Conservation (phyloP, 2,113 vertebrate species). For the Alosa alosa region DNA sequence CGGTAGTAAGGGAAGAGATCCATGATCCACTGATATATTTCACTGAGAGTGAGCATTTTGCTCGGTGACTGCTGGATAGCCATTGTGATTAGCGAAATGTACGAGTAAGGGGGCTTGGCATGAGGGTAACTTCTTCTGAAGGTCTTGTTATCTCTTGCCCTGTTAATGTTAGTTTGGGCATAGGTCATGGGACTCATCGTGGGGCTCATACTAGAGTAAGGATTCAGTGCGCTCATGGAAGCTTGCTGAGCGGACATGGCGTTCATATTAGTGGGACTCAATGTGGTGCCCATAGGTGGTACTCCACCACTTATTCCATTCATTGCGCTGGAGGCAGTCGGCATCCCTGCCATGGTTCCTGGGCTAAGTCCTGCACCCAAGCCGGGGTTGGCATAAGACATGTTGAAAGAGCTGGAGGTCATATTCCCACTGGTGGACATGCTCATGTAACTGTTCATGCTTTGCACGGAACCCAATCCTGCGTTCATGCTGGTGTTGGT, state of each 20-base stretch:
- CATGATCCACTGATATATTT: constrained; percentile 99
- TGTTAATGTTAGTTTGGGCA: constrained; percentile 78
- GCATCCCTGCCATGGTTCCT: constrained; percentile 77
- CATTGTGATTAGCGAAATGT: constrained; percentile 99
- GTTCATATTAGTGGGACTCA: constrained; percentile 84
- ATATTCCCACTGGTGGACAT: constrained; percentile 85
- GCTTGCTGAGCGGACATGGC: constrained; percentile 84
- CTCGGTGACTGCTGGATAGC: constrained; percentile 95
- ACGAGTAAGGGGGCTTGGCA: constrained; percentile 96
- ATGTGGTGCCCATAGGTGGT: constrained; percentile 81
- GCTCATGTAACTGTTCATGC: constrained; percentile 93
- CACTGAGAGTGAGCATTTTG: constrained; percentile 96
- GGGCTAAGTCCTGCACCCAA: constrained; percentile 83
- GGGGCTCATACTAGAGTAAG: constrained; percentile 87
- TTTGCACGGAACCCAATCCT: constrained; percentile 85
- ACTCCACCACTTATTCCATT: constrained; percentile 80
- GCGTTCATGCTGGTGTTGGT: constrained; percentile 86
- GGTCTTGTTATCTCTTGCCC: constrained; percentile 82
- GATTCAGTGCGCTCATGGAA: constrained; percentile 83
- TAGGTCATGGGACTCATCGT: constrained; percentile 91
- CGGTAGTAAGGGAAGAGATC: constrained; percentile 96
- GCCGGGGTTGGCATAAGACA: constrained; percentile 91
- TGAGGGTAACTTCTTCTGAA: constrained; percentile 95
- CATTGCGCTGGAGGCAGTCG: constrained; percentile 75
- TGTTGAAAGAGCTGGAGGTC: constrained; percentile 90